phyloP scores from a whole-genome alignment of 2,797 vertebrate species.

The Pyrocephalus nanus region DNA sequence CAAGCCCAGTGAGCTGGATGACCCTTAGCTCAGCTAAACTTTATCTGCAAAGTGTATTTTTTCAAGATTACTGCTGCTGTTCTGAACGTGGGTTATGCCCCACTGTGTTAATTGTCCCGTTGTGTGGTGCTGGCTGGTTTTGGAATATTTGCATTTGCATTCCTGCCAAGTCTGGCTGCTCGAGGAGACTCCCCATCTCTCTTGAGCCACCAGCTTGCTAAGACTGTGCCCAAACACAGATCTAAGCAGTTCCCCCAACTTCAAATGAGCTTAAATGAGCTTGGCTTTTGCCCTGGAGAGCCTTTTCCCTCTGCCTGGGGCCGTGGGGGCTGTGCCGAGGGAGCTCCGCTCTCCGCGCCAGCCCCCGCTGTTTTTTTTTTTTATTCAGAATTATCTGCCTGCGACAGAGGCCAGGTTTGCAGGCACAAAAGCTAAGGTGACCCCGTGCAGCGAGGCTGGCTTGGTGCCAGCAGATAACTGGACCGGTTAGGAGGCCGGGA shows the following conservation, averaged over 20 bases:
- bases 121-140: background rate
- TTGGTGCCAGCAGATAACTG: slow-evolving; percentile 34
- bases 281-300: background rate
- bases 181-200: background rate
- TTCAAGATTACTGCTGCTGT: background rate
- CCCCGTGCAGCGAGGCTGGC: background rate
- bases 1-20: background rate
- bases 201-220: background rate
- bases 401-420: background rate
- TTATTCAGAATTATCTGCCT: background rate
- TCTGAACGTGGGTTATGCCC: fast-evolving
- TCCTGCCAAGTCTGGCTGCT: background rate
- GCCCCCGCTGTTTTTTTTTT: background rate
- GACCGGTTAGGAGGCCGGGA: background rate
- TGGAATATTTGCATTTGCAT: background rate
- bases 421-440: slow-evolving; percentile 1
- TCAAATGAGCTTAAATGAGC: background rate
- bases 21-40: background rate
- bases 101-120: fast-evolving
- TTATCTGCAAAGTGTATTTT: background rate
- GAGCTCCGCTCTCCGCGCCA: background rate
- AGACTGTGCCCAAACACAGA: fast-evolving
- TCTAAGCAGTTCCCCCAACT: background rate
- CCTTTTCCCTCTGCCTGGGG: background rate
- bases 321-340: fast-evolving